Conservation (phyloP, 2,888 invertebrate species). For the Poecilus cupreus region DNA sequence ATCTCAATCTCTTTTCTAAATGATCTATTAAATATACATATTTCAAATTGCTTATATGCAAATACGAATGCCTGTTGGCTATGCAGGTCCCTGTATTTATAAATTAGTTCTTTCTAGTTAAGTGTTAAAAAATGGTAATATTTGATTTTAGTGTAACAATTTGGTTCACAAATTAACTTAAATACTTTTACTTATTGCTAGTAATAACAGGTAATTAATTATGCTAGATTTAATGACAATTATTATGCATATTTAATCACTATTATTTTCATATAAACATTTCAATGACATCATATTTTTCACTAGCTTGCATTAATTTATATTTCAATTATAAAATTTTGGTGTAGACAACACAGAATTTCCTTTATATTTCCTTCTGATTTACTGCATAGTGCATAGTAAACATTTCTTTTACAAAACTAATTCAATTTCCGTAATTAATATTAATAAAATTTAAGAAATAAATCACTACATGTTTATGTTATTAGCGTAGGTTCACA, state of each 20-base stretch:
- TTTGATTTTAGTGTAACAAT: constrained; percentile 29
- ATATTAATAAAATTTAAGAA: too few species aligned
- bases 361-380: too few species aligned
- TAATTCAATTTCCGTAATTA: too few species aligned
- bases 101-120: constrained; percentile 53
- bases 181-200: not conserved
- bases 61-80: constrained; percentile 9
- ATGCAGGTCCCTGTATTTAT: constrained; percentile 24
- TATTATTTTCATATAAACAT: constrained; percentile 6
- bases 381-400: too few species aligned
- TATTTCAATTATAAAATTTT: not conserved
- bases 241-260: not conserved
- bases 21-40: constrained; percentile 55
- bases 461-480: too few species aligned
- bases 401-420: too few species aligned
- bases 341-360: too few species aligned
- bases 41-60: constrained; percentile 46
- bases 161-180: constrained; percentile 25
- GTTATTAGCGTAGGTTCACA: too few species aligned
- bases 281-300: not conserved
- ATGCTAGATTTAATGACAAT: not conserved
- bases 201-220: constrained; percentile 7
- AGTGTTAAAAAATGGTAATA: constrained; percentile 54
- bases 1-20: constrained; percentile 6
- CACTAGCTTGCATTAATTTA: not conserved